phyloP scores from a whole-genome alignment of 2,797 vertebrate species.

The Bucorvus abyssinicus region DNA sequence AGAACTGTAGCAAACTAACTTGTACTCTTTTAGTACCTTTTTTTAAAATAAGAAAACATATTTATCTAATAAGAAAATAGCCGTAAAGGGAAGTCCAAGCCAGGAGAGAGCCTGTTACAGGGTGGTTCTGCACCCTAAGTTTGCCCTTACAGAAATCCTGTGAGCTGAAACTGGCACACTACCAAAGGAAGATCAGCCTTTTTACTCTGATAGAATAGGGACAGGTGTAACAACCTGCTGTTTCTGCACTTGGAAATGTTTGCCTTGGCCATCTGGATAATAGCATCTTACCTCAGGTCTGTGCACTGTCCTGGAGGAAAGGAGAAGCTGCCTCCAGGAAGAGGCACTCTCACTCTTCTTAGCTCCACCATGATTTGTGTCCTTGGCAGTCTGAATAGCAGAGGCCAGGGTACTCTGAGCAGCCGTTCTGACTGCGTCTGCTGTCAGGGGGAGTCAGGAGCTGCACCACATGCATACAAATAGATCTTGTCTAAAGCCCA shows the following conservation, averaged over 20 bases:
- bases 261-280: background rate
- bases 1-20: background rate
- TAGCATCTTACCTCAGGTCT: background rate
- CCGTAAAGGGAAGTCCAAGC: background rate
- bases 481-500: background rate
- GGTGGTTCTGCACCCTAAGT: background rate
- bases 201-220: background rate
- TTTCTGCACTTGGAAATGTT: background rate
- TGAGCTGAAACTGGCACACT: background rate
- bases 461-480: background rate
- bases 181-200: background rate
- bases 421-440: background rate
- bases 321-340: background rate
- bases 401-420: background rate
- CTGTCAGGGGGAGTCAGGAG: background rate
- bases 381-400: background rate
- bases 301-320: background rate
- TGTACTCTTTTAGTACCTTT: background rate
- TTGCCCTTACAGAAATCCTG: background rate
- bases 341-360: background rate
- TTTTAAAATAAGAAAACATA: background rate
- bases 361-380: background rate
- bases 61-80: background rate
- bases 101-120: background rate
- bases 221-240: accelerated